Base-by-base conservation (phyloP, 2,888 invertebrate genomes). In the Eilema griseolum region DNA sequence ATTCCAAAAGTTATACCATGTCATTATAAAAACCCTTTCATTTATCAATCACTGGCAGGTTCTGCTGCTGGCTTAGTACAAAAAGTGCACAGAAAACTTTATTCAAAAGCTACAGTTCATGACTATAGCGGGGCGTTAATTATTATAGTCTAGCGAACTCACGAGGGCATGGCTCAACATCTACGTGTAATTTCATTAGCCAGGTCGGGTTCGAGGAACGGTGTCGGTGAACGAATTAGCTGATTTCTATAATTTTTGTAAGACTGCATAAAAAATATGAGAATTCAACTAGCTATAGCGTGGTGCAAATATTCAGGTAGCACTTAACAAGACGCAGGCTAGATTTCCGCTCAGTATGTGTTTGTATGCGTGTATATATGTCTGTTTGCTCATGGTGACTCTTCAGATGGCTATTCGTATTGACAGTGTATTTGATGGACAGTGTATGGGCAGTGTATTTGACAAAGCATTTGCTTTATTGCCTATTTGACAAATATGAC, bases 121-220 rank as follows among this genome's bases (percentile, higher is more conserved):
- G 86, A 83, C 87, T 82, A 89, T 88, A 85, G 82, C 84, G 80
- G 80, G 83, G 86, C 89, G 88, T 89, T 92, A 93, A 93, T 93
- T 93, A 93, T 92, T 85, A 89, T 92, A 92, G 93, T 93, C 93
- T 93, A 88, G 89, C 90, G 93, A 89, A 86, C 85, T 84, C 86
- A 86, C 81, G 83, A 93, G 93, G 85, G 91, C 82, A 75, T 80
- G 70, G 78, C 75, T 76, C 74, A 77, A 76, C 73, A 74, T 75
- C 80, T 78, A 69, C 68, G 67, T 78, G 76, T 78, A 77, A 75
- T 78, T 80, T 79, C 73, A 78, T 77, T 77, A 76, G 33, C 1
- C 26, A 12, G 26, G 24, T 64, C 26, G 57, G 41, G 14, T 74
- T 74, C 72, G 16, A 62, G 26, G 26, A 14, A 8, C 23, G 12